Evolutionary conservation across 2,797 vertebrate species (phyloP), one percentile per base, ranked within the genome.

Genomic region (Chiroxiphia lanceolata): DNA sequence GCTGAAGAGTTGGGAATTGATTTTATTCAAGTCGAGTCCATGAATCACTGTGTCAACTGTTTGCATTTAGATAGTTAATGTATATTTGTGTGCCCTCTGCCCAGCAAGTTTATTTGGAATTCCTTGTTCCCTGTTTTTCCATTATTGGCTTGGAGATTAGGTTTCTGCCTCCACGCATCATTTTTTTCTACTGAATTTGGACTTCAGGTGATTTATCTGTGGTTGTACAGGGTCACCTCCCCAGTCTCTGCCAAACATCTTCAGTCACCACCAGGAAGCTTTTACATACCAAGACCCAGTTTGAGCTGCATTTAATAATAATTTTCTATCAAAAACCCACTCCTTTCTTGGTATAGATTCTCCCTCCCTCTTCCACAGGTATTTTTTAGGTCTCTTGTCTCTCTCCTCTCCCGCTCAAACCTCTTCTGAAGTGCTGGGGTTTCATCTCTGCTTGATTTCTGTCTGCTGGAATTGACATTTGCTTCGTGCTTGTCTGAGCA

Each of bases 111-210:
- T n/a, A 61, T 91, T 71, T 80, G 64, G 54, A 42, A 64, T 89
- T n/a, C 22, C 2, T 82, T 23, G 15, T 26, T 89, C n/a, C 38
- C 45, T 0, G 0, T 53, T 77, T 84, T 60, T 15, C 63, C 1
- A 0, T 59, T 51, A 26, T 0, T 56, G 57, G 20, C 36, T 74
- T 25, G 48, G 56, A 59, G 53, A 61, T 51, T 6, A 42, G 33
- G 23, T 77, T 93, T 64, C 60, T 83, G 65, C 54, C 47, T 72
- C 67, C 9, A 2, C 15, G 8, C 8, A 1, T 33, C 8, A 1
- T 85, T 81, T 75, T 75, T 65, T 65, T 31, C 38, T 72, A 1
- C 67, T 15, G 21, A 8, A 20, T 27, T 36, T 1, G 4, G 21
- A 5, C 60, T 36, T 65, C 22, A 17, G 48, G 61, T 60, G 76